These are phyloP conservation scores for Callimorpha dominula DNA, from an alignment of 2,888 invertebrate genomes.

Conservation along the genomic window DNA sequence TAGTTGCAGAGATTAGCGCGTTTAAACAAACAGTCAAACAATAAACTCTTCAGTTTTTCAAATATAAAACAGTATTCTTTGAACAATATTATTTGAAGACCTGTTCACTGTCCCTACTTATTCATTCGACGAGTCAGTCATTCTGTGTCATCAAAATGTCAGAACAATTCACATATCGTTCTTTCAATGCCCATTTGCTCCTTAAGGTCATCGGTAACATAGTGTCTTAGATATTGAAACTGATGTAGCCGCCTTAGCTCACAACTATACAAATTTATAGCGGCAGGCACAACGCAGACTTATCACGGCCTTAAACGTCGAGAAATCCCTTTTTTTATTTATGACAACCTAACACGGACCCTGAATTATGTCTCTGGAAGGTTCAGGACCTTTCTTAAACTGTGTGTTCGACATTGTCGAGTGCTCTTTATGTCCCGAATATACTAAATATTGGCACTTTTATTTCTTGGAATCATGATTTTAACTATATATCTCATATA, in stretches of 20 bases:
- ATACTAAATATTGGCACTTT: neutral
- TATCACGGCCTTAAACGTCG: neutral
- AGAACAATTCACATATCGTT: no score
- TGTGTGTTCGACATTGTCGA: neutral
- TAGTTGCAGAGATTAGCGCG: no score
- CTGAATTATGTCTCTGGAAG: constrained; percentile 6
- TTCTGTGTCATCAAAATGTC: no score
- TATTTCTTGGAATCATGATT: neutral
- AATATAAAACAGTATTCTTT: no score
- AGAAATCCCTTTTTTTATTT: neutral
- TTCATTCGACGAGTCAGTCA: no score
- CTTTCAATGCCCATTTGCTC: no score
- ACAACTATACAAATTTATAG: neutral
- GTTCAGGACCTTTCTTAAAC: neutral
- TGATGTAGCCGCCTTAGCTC: neutral
- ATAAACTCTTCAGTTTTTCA: no score
- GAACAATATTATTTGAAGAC: no score
- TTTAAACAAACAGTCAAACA: no score
- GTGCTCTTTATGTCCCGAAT: neutral
- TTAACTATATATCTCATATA: neutral
- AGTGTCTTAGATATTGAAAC: neutral
- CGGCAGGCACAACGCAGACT: neutral
- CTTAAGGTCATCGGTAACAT: neutral
- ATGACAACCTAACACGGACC: neutral
- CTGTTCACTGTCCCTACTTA: no score